phyloP scores from a whole-genome alignment of 2,113 vertebrate genomes.

The Nothoprocta perdicaria region DNA sequence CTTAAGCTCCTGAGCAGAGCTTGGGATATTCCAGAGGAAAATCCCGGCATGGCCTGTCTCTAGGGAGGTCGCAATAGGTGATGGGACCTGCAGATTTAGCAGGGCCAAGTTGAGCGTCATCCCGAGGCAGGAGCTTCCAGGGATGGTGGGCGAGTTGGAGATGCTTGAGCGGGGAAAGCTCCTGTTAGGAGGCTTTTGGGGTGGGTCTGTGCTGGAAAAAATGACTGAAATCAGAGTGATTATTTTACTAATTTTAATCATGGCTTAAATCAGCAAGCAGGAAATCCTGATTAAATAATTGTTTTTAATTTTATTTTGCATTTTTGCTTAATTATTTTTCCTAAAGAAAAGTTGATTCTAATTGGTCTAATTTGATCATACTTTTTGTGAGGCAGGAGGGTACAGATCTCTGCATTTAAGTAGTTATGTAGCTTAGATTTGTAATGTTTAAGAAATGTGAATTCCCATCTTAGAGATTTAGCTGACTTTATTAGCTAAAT shows the following conservation, averaged over 20 bases:
- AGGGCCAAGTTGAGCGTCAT: not conserved
- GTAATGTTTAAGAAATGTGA: conserved; percentile 29
- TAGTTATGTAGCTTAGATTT: not conserved
- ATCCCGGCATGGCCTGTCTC: not conserved
- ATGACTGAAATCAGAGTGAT: conserved; percentile 40
- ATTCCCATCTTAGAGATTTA: conserved; percentile 8
- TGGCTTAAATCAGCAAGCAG: conserved; percentile 63
- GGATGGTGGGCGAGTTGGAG: not conserved
- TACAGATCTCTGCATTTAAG: conserved; percentile 15
- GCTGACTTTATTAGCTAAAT: conserved; percentile 18
- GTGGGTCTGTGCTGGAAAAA: not conserved
- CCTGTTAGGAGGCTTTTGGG: not conserved
- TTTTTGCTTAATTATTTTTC: conserved; percentile 71
- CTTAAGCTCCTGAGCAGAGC: not conserved
- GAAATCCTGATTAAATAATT: conserved; percentile 73
- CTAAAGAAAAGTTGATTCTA: conserved; percentile 69
- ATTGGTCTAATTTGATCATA: conserved; percentile 63
- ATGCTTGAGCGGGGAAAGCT: not conserved
- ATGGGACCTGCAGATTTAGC: not conserved
- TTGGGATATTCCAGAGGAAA: not conserved
- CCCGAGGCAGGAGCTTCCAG: not conserved
- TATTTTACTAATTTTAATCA: conserved; percentile 65
- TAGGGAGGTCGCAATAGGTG: not conserved
- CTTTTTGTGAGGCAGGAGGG: conserved; percentile 14
- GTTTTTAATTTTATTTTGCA: conserved; percentile 69